Conservation (phyloP, 1,140 invertebrate species). For the Lucilia sericata region DNA sequence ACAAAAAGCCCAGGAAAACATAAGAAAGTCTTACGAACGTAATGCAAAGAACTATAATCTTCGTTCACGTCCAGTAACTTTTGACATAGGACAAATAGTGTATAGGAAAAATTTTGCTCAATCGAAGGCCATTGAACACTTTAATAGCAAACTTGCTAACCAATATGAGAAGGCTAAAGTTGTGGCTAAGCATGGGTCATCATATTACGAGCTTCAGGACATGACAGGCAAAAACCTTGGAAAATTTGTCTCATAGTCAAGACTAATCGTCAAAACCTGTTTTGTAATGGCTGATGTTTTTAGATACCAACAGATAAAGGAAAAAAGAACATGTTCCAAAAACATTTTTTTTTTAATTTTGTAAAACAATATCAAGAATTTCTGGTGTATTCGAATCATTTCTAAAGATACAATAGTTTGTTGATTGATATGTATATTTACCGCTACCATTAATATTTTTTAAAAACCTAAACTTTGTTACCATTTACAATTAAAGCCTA, state of each 20-base stretch:
- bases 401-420: too few species aligned
- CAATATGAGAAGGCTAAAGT: neutral
- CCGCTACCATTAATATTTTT: too few species aligned
- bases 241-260: neutral
- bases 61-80: neutral
- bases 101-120: constrained; percentile 26
- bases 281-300: too few species aligned
- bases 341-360: too few species aligned
- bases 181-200: neutral
- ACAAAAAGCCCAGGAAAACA: neutral
- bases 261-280: too few species aligned
- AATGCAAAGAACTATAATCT: constrained; percentile 26
- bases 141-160: constrained; percentile 14
- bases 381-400: too few species aligned
- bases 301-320: too few species aligned
- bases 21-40: neutral
- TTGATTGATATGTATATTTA: too few species aligned
- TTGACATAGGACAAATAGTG: constrained; percentile 20
- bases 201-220: neutral
- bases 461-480: too few species aligned
- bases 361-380: too few species aligned
- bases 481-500: too few species aligned
- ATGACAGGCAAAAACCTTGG: neutral
- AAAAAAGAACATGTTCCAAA: too few species aligned
- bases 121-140: constrained; percentile 15